These are phyloP conservation scores for Cololabis saira DNA, from an alignment of 2,113 vertebrate species.

Conservation along the genomic window DNA sequence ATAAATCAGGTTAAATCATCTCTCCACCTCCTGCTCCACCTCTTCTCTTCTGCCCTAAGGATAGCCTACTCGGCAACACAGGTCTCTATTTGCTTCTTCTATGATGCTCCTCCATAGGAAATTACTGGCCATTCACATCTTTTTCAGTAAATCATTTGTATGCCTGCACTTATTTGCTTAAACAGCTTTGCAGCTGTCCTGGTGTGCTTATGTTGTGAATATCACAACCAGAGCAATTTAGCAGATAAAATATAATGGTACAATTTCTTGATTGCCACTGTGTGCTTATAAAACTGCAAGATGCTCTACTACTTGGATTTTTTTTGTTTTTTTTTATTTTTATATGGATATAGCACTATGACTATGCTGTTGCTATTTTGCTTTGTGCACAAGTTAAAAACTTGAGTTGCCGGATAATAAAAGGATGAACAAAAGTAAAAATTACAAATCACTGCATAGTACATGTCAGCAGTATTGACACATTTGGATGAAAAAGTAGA, in stretches of 20 bases:
- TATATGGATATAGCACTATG: constrained; percentile 6
- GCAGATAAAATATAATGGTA: constrained; percentile 70
- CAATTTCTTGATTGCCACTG: constrained; percentile 60
- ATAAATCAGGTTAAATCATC: constrained; percentile 99
- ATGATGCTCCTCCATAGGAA: constrained; percentile 8
- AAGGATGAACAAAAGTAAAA: constrained; percentile 35
- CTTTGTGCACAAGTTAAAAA: constrained; percentile 28
- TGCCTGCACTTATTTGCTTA: constrained; percentile 20
- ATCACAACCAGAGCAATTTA: constrained; percentile 55
- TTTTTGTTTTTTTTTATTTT: constrained; percentile 41
- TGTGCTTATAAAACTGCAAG: constrained; percentile 71
- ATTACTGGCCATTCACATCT: constrained; percentile 20
- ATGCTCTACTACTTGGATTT: constrained; percentile 60
- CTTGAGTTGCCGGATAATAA: constrained; percentile 4
- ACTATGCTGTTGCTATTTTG: constrained; percentile 27
- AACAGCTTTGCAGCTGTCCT: constrained; percentile 52
- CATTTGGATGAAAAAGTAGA: constrained; percentile 42
- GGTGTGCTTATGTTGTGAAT: constrained; percentile 59
- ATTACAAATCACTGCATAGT: constrained; percentile 28
- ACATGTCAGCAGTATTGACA: constrained; percentile 25
- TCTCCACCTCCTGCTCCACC: constrained; percentile 85
- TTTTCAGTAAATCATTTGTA: constrained; percentile 44
- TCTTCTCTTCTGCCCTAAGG: constrained; percentile 59
- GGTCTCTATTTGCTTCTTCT: constrained; percentile 37
- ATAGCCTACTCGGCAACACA: constrained; percentile 27